phyloP scores from a whole-genome alignment of 2,888 invertebrate genomes.

The Tineola bisselliella region DNA sequence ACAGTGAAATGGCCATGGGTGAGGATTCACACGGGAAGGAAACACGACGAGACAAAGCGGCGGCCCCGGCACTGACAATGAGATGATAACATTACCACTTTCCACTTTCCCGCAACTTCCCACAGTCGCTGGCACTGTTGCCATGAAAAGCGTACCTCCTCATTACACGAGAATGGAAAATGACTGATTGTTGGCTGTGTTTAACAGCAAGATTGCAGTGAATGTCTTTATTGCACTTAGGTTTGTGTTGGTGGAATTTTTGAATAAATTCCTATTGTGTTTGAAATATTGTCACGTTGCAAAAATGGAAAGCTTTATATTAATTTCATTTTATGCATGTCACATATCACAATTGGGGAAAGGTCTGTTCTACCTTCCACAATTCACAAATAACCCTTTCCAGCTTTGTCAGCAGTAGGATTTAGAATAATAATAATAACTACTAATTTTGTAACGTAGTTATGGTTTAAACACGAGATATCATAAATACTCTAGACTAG shows the following conservation, averaged over 20 bases:
- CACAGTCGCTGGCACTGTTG: constrained; percentile 23
- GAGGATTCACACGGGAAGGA: constrained; percentile 43
- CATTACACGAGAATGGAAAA: constrained; percentile 11
- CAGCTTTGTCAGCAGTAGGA: too few species aligned
- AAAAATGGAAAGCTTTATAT: not conserved
- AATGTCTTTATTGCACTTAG: not conserved
- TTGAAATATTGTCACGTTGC: not conserved
- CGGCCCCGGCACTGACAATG: constrained; percentile 58
- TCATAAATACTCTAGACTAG: too few species aligned
- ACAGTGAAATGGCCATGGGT: constrained; percentile 14
- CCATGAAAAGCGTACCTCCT: constrained; percentile 6
- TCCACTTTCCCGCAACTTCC: constrained; percentile 58
- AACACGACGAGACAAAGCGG: constrained; percentile 33
- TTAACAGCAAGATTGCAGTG: not conserved
- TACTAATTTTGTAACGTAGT: too few species aligned
- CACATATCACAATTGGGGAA: too few species aligned
- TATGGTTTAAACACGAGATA: too few species aligned
- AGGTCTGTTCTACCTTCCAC: too few species aligned
- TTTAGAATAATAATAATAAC: too few species aligned
- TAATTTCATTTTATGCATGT: not conserved
- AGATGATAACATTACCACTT: constrained; percentile 39
- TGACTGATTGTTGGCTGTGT: constrained; percentile 9
- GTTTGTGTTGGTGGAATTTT: not conserved
- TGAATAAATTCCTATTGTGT: not conserved
- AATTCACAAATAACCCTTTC: too few species aligned